A percentile compares a stretch with the other conserved stretches of the same genome.
These are phyloP conservation scores for Parelbella ahira DNA, from an alignment of 2,888 invertebrate genomes.

Conservation along the genomic window DNA sequence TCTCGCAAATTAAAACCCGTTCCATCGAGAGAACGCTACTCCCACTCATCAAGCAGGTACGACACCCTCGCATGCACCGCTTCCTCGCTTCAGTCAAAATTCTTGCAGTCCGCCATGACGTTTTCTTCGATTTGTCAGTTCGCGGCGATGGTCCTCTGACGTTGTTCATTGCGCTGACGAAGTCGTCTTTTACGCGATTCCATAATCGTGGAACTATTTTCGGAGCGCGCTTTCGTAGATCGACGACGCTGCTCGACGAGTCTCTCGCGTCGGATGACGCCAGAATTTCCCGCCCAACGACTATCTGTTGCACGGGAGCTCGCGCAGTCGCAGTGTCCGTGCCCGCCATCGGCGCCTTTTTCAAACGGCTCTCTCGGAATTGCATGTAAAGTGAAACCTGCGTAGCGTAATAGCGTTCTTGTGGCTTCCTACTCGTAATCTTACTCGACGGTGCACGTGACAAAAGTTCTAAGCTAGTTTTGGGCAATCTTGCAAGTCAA, in stretches of 20 bases:
- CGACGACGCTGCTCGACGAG: constrained; percentile 41
- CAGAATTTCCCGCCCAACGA: constrained; percentile 69
- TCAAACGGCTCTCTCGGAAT: constrained; percentile 36
- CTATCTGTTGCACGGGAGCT: constrained; percentile 67
- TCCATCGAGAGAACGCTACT: constrained; percentile 96
- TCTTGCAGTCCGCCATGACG: constrained; percentile 28
- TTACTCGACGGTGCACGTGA: constrained; percentile 7
- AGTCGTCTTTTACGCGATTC: constrained; percentile 56
- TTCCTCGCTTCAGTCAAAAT: constrained; percentile 29
- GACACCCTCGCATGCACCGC: constrained; percentile 44
- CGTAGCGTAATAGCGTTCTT: not conserved
- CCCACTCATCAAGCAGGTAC: constrained; percentile 96
- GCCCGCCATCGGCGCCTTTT: constrained; percentile 40
- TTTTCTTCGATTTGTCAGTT: constrained; percentile 26
- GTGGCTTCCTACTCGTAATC: constrained; percentile 1
- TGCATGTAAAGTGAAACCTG: not conserved
- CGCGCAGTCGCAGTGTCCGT: constrained; percentile 55
- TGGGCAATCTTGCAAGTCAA: constrained; percentile 6
- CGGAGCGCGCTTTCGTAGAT: constrained; percentile 50
- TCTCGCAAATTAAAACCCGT: constrained; percentile 93
- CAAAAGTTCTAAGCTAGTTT: constrained; percentile 3
- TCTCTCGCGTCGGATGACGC: constrained; percentile 48
- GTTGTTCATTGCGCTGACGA: constrained; percentile 51
- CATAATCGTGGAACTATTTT: constrained; percentile 65
- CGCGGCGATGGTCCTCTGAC: constrained; percentile 48